phyloP scores from a whole-genome alignment of 2,113 vertebrate species.

The Crotalus helleri region DNA sequence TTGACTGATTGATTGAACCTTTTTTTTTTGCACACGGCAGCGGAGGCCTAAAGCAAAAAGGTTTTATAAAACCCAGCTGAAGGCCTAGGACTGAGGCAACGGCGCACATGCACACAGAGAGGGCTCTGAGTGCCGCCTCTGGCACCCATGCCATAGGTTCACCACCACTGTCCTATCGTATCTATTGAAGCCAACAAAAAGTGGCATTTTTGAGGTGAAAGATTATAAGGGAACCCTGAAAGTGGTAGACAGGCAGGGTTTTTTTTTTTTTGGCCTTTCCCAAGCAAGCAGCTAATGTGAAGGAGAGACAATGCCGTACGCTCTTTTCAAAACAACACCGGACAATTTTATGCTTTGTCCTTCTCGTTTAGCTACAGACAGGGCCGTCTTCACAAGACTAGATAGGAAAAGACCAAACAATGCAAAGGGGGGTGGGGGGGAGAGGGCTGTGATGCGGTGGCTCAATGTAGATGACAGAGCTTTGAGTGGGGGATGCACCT shows the following conservation, averaged over 20 bases:
- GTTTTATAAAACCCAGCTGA: no score
- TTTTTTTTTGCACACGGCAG: no score
- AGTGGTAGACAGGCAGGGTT: neutral
- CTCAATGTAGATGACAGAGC: neutral
- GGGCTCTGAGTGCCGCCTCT: no score
- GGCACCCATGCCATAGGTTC: no score
- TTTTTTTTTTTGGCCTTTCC: neutral
- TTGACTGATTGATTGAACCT: no score
- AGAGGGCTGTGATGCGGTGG: neutral
- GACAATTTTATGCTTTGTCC: neutral
- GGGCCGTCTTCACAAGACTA: neutral
- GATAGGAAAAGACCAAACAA: neutral
- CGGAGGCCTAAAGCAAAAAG: no score
- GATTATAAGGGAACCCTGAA: no score
- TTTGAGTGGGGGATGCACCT: neutral
- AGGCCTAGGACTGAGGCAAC: no score
- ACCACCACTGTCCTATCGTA: no score
- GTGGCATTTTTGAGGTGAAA: neutral
- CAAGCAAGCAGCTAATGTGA: neutral
- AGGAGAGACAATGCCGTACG: rapidly evolving
- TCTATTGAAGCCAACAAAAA: neutral
- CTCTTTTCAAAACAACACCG: neutral
- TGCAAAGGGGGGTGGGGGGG: neutral
- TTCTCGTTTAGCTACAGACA: neutral
- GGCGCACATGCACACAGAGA: no score